Base-by-base conservation (phyloP, 2,113 vertebrate species). In the Octodon degus region DNA sequence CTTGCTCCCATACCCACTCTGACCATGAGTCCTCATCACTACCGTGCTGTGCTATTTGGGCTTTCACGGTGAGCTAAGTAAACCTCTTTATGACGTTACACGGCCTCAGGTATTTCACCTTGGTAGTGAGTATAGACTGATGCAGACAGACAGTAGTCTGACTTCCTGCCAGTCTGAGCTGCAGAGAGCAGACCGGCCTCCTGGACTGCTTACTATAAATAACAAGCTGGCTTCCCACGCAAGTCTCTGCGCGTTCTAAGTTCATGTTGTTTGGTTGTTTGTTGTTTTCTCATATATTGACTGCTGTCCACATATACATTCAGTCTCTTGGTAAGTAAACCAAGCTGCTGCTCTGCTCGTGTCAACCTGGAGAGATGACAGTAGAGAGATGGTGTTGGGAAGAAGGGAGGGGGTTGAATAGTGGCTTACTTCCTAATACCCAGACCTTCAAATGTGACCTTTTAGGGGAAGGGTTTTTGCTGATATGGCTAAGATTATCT, bases 381-480 rank as follows among this genome's bases (percentile, higher is more conserved):
- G 34, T 0, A 1, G 50, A 27, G 24, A 30, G 22, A 25, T 8
- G 30, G 62, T 0, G 0, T 63, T 10, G 10, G 43, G 37, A 20
- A 30, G 16, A 86, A 32, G 3, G 11, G 20, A 27, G 11, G 5
- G 47, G 20, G 14, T 34, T 83, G 50, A 82, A 43, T 11, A 20
- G 60, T 53, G 16, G 7, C 11, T 22, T 13, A 24, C 1, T 1
- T 30, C n/a, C 11, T 34, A 32, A 79, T 27, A 37, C 60, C 67
- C 19, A 58, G 37, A 84, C 80, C 19, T 20, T 27, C 11, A 53
- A 32, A 37, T 43, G 14, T 7, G 16, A 37, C 27, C 50, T 79
- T 34, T 68, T 40, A 22, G 55, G 47, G 40, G 55, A 60, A 47
- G 37, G 13, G 10, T 70, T 32, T 37, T 34, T 72, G 19, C 14